Conservation (phyloP, 2,888 invertebrate species). For the Bellardia bayeri region DNA sequence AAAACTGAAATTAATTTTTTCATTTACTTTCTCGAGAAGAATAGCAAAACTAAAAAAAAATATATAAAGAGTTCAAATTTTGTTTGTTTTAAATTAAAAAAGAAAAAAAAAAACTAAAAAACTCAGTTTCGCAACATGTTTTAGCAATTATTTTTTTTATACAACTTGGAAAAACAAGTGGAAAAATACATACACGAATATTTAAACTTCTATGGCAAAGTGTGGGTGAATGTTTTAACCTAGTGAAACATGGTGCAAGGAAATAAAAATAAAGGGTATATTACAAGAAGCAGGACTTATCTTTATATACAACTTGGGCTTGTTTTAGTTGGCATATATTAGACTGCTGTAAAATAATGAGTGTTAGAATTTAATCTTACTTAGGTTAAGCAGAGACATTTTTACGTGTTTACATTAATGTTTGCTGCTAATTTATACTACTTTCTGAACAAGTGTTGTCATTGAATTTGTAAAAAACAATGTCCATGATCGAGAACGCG, state of each 20-base stretch:
- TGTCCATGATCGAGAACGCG: no score
- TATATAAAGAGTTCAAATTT: conserved; percentile 49
- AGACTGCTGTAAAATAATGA: not conserved
- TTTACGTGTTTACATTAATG: no score
- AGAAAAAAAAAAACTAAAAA: conserved; percentile 14
- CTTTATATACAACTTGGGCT: not conserved
- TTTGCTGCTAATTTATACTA: no score
- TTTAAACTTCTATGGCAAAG: conserved; percentile 1
- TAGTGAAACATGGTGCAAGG: not conserved
- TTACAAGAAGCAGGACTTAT: conserved; percentile 2
- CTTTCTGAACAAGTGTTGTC: no score
- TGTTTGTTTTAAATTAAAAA: conserved; percentile 66
- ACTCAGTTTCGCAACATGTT: conserved; percentile 31
- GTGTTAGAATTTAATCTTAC: no score
- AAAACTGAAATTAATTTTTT: conserved; percentile 51
- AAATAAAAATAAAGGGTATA: conserved; percentile 1
- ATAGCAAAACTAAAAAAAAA: conserved; percentile 5
- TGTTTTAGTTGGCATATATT: not conserved
- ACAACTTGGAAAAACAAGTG: not conserved
- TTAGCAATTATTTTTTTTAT: not conserved
- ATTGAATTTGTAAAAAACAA: no score
- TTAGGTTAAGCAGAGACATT: no score
- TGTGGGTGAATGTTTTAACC: conserved; percentile 1
- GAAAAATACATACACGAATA: not conserved
- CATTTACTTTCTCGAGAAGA: not conserved